Evolutionary conservation across 2,113 vertebrate species (phyloP).

Genomic region (Meleagris gallopavo): DNA sequence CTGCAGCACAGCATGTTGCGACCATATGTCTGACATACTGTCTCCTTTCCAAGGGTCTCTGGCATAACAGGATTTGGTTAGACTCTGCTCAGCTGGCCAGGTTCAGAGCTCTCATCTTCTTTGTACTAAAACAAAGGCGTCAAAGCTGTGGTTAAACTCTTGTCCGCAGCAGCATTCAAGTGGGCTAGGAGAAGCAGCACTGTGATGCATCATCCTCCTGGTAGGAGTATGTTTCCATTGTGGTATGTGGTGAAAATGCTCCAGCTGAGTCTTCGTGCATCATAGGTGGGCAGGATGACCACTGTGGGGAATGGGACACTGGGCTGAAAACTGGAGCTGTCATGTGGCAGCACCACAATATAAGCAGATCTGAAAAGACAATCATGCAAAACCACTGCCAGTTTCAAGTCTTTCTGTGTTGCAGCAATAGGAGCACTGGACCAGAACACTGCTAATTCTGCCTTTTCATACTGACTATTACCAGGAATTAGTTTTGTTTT

Average conservation of each 20-base stretch:
- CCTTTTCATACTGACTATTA: background rate
- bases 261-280: background rate
- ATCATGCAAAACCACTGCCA: background rate
- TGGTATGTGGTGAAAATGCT: rapidly evolving
- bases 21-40: constrained; percentile 70
- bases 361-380: background rate
- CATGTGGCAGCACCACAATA: background rate
- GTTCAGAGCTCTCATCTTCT: constrained; percentile 38
- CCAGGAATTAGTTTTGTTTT: background rate
- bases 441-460: background rate
- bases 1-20: constrained; percentile 67
- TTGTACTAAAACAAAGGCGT: constrained; percentile 50
- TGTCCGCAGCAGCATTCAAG: background rate
- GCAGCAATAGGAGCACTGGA: background rate
- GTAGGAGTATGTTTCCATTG: background rate
- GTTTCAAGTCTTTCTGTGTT: background rate
- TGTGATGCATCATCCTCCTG: background rate
- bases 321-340: background rate
- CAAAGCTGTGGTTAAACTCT: background rate
- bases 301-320: rapidly evolving
- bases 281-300: constrained; percentile 1
- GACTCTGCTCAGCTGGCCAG: constrained; percentile 55
- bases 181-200: background rate
- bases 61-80: constrained; percentile 19
- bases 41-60: constrained; percentile 61